Conservation (phyloP, 2,113 vertebrate species). For the Nannobrachium achirus region DNA sequence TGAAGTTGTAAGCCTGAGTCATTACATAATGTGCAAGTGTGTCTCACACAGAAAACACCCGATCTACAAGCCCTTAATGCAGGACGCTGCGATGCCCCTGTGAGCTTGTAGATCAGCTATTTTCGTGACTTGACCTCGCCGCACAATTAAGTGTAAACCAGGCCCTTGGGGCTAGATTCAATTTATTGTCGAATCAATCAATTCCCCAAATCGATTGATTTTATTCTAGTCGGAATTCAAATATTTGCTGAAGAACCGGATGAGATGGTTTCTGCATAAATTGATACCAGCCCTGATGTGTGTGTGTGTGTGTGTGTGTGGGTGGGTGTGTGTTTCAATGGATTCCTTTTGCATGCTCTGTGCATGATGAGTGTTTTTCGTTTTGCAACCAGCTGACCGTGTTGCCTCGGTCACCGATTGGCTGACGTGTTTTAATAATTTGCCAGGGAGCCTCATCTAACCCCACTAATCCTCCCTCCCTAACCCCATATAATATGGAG, state of each 20-base stretch:
- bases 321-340: constrained; percentile 70
- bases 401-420: constrained; percentile 6
- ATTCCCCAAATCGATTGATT: not conserved
- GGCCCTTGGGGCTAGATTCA: constrained; percentile 2
- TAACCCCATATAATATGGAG: constrained; percentile 33
- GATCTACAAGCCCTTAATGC: too few relatives aligned
- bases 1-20: constrained; percentile 49
- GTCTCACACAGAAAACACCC: too few relatives aligned
- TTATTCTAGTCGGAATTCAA: not conserved
- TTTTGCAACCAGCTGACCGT: constrained; percentile 18
- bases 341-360: constrained; percentile 48
- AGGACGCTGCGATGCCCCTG: too few relatives aligned
- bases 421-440: constrained; percentile 36
- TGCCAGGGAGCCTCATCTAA: constrained; percentile 57
- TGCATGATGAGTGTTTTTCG: constrained; percentile 51
- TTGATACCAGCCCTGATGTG: constrained; percentile 31
- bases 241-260: constrained; percentile 7
- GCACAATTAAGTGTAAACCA: too few relatives aligned
- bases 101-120: too few relatives aligned
- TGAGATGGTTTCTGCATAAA: not conserved
- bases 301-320: constrained; percentile 34
- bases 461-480: constrained; percentile 61
- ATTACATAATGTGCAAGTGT: constrained; percentile 74
- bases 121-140: too few relatives aligned
- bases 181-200: constrained; percentile 3